Evolutionary conservation across 1,140 invertebrate species (phyloP).

Genomic region (Tetragnatha versicolor): DNA sequence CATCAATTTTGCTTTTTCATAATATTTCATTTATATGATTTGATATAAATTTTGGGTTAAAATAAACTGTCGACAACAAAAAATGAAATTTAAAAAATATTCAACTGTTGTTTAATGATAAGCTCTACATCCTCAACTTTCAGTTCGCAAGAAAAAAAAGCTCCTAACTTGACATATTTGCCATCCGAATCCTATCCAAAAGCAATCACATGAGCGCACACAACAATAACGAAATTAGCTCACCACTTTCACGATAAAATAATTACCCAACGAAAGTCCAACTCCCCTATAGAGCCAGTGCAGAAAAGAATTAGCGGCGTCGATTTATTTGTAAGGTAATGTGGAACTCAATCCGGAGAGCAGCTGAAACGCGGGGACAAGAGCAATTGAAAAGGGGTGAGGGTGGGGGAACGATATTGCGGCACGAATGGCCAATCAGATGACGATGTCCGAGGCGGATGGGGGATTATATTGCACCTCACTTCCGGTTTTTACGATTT

Average conservation of each 20-base stretch:
- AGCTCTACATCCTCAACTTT: no score
- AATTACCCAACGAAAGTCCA: not conserved
- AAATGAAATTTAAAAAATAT: no score
- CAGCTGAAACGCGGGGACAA: slow-evolving; percentile 39
- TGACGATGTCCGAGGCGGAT: slow-evolving; percentile 41
- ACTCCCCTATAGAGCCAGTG: slow-evolving; percentile 5
- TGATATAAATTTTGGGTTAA: no score
- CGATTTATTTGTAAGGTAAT: slow-evolving; percentile 47
- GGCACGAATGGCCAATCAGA: slow-evolving; percentile 44
- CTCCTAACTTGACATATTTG: no score
- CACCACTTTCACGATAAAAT: not conserved
- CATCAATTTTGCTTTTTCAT: no score
- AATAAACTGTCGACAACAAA: no score
- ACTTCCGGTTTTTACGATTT: slow-evolving; percentile 27
- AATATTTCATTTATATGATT: no score
- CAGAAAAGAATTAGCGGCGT: slow-evolving; percentile 14
- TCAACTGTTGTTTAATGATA: no score
- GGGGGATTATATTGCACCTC: slow-evolving; percentile 32
- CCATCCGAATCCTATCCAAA: no score
- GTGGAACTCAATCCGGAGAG: slow-evolving; percentile 38
- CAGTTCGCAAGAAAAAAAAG: no score
- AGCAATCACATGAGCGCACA: not conserved
- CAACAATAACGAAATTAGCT: not conserved
- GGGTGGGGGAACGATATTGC: slow-evolving; percentile 26
- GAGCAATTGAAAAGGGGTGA: not conserved